phyloP scores from a whole-genome alignment of 2,888 invertebrate species.

The Anagyrus pseudococci region DNA sequence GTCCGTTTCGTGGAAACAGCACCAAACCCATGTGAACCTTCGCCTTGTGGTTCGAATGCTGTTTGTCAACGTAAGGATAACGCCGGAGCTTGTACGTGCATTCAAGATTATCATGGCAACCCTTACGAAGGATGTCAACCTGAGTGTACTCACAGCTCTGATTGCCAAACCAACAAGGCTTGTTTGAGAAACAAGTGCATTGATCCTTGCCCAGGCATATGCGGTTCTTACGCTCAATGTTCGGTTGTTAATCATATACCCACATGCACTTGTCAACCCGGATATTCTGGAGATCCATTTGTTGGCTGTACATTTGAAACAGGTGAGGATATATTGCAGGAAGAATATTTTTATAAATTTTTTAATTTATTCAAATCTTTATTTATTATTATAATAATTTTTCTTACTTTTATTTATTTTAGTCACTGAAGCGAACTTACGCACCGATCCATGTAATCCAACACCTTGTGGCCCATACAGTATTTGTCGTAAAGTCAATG shows the following conservation, averaged over 20 bases:
- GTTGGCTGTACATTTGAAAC: conserved; percentile 60
- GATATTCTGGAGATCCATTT: conserved; percentile 79
- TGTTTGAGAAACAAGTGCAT: conserved; percentile 84
- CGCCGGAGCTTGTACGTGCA: conserved; percentile 54
- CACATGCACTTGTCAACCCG: conserved; percentile 79
- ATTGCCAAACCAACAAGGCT: conserved; percentile 82
- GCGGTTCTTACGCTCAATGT: conserved; percentile 84
- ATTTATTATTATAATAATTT: background rate
- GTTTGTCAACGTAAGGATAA: conserved; percentile 77
- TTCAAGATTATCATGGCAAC: conserved; percentile 57
- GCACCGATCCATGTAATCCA: conserved; percentile 72
- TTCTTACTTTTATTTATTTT: background rate
- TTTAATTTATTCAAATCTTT: background rate
- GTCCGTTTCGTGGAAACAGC: conserved; percentile 65
- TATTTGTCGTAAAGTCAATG: conserved; percentile 75
- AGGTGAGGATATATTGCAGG: conserved; percentile 18
- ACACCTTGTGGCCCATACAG: conserved; percentile 85
- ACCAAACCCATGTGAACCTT: conserved; percentile 79
- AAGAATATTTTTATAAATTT: background rate
- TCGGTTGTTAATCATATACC: conserved; percentile 85
- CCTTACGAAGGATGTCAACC: conserved; percentile 76
- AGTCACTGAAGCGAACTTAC: conserved; percentile 45
- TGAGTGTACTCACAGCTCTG: conserved; percentile 85
- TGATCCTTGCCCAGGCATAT: conserved; percentile 86
- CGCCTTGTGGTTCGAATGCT: conserved; percentile 87